These are phyloP conservation scores for Drepana falcataria DNA, from an alignment of 2,888 invertebrate genomes.

Conservation along the genomic window DNA sequence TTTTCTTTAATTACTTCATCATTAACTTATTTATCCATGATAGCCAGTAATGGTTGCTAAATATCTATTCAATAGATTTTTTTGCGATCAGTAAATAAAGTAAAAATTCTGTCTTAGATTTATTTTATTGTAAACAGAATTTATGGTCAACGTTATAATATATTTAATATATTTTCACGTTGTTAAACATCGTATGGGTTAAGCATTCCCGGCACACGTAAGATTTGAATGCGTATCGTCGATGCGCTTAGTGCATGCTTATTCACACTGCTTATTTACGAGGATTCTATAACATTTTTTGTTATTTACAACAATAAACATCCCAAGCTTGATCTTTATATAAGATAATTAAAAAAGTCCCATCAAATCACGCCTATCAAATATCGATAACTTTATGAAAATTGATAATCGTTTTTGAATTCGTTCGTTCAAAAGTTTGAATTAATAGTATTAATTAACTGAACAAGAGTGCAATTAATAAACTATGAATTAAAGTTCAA, in stretches of 20 bases:
- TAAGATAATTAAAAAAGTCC: constrained; percentile 4
- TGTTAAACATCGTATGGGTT: constrained; percentile 26
- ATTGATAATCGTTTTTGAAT: too few species aligned
- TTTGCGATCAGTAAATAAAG: background rate
- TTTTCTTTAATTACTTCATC: too few species aligned
- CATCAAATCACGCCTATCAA: too few species aligned
- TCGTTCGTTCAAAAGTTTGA: too few species aligned
- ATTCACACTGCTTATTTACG: constrained; percentile 13
- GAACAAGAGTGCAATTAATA: too few species aligned
- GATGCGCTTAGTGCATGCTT: constrained; percentile 31
- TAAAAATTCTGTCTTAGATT: constrained; percentile 19
- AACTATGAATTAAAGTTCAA: too few species aligned
- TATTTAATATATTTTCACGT: constrained; percentile 32
- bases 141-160: constrained; percentile 33
- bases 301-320: constrained; percentile 23
- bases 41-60: too few species aligned
- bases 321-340: constrained; percentile 23
- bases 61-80: background rate
- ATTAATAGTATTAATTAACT: too few species aligned
- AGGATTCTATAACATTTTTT: constrained; percentile 13
- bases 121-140: constrained; percentile 32
- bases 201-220: constrained; percentile 39
- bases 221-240: constrained; percentile 43
- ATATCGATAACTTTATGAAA: too few species aligned
- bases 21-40: too few species aligned